Conservation (phyloP, 2,888 invertebrate species). For the Agelastica alni region DNA sequence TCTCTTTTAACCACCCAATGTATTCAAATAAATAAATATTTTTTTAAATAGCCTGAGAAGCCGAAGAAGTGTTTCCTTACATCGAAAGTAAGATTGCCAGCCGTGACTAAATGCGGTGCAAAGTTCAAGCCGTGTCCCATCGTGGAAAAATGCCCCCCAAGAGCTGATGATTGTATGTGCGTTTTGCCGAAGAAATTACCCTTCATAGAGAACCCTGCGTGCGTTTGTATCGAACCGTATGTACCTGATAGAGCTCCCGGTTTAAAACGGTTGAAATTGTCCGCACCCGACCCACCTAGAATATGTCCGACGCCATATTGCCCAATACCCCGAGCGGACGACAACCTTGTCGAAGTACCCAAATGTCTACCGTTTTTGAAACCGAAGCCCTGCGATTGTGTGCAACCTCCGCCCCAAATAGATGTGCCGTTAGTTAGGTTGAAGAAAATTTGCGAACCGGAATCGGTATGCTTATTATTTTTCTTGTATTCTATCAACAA, state of each 20-base stretch:
- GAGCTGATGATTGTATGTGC: slow-evolving; percentile 26
- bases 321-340: slow-evolving; percentile 29
- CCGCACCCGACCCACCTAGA: slow-evolving; percentile 34
- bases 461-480: slow-evolving; percentile 16
- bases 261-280: slow-evolving; percentile 33
- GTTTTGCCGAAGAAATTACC: slow-evolving; percentile 35
- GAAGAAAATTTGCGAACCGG: slow-evolving; percentile 26
- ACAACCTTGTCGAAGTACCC: slow-evolving; percentile 14
- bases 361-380: slow-evolving; percentile 26
- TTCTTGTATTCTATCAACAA: no score
- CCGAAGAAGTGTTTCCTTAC: slow-evolving; percentile 25
- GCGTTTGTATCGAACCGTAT: slow-evolving; percentile 35
- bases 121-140: slow-evolving; percentile 14
- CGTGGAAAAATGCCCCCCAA: slow-evolving; percentile 7
- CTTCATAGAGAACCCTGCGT: slow-evolving; percentile 18
- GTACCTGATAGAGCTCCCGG: slow-evolving; percentile 29
- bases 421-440: slow-evolving; percentile 32
- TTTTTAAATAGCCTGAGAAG: not conserved
- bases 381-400: slow-evolving; percentile 33
- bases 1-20: no score
- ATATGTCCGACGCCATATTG: slow-evolving; percentile 22
- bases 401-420: slow-evolving; percentile 33
- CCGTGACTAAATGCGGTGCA: slow-evolving; percentile 9
- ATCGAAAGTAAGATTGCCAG: slow-evolving; percentile 20
- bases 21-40: no score